phyloP scores from a whole-genome alignment of 2,113 vertebrate genomes.

The Myotis davidii region DNA sequence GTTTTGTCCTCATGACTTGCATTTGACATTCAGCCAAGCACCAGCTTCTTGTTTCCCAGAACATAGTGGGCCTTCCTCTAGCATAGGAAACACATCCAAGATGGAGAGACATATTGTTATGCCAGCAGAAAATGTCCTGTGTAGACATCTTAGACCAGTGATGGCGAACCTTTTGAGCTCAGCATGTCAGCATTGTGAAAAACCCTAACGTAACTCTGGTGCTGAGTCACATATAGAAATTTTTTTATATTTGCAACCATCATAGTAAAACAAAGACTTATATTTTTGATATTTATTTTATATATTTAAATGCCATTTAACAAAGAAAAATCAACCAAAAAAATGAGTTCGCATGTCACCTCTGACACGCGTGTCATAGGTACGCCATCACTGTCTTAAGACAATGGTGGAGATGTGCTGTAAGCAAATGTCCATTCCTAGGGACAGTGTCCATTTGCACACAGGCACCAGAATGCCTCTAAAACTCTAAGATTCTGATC shows the following conservation, averaged over 20 bases:
- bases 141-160: background rate
- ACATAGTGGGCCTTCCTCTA: background rate
- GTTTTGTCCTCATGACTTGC: background rate
- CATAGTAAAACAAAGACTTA: too few relatives aligned
- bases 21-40: background rate
- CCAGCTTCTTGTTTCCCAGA: background rate
- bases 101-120: background rate
- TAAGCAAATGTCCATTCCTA: too few relatives aligned
- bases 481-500: background rate
- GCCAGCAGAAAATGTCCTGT: background rate
- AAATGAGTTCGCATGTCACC: too few relatives aligned
- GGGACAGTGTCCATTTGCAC: background rate
- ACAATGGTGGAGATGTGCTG: background rate
- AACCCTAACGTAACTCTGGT: too few relatives aligned
- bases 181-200: too few relatives aligned
- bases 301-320: too few relatives aligned
- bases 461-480: background rate
- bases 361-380: too few relatives aligned
- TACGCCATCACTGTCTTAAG: background rate
- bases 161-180: too few relatives aligned
- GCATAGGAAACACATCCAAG: background rate
- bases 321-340: too few relatives aligned
- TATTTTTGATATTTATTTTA: too few relatives aligned
- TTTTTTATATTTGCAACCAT: too few relatives aligned
- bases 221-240: too few relatives aligned